phyloP scores from a whole-genome alignment of 2,888 invertebrate genomes.

The Rhingia campestris region DNA sequence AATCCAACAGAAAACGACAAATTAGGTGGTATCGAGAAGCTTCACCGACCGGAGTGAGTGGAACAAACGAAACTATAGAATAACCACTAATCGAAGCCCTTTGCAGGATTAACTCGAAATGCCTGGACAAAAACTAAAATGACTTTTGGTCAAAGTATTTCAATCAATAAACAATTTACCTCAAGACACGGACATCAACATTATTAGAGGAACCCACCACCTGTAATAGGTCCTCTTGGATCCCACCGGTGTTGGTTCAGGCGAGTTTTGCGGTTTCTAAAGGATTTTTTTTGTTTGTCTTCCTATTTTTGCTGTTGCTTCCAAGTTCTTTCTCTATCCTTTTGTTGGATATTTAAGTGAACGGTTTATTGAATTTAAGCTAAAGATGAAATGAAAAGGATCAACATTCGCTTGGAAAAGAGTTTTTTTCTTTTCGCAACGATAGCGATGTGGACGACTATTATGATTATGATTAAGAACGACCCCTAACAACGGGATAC shows the following conservation, averaged over 20 bases:
- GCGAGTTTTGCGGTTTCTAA: background rate
- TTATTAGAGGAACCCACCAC: background rate
- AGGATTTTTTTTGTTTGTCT: background rate
- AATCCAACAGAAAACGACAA: background rate
- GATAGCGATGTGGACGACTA: slow-evolving; percentile 1
- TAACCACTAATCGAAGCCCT: slow-evolving; percentile 44
- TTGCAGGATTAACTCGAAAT: slow-evolving; percentile 65
- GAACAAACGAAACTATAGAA: background rate
- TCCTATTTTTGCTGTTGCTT: too few species aligned
- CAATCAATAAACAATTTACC: slow-evolving; percentile 71
- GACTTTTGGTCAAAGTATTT: slow-evolving; percentile 71
- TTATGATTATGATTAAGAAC: slow-evolving; percentile 14
- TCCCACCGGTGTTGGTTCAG: background rate
- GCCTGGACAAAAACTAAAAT: slow-evolving; percentile 39
- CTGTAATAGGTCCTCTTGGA: background rate
- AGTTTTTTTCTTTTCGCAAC: slow-evolving; percentile 4
- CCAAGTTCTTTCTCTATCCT: slow-evolving; percentile 4
- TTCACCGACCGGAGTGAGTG: too few species aligned
- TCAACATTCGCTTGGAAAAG: slow-evolving; percentile 48
- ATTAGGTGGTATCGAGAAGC: too few species aligned
- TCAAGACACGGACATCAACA: slow-evolving; percentile 39
- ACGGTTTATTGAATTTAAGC: slow-evolving; percentile 64
- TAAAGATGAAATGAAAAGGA: slow-evolving; percentile 17
- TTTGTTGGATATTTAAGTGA: slow-evolving; percentile 24
- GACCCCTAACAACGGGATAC: slow-evolving; percentile 20